Evolutionary conservation across 2,797 vertebrate genomes (phyloP).

Genomic region (Chromis chromis): DNA sequence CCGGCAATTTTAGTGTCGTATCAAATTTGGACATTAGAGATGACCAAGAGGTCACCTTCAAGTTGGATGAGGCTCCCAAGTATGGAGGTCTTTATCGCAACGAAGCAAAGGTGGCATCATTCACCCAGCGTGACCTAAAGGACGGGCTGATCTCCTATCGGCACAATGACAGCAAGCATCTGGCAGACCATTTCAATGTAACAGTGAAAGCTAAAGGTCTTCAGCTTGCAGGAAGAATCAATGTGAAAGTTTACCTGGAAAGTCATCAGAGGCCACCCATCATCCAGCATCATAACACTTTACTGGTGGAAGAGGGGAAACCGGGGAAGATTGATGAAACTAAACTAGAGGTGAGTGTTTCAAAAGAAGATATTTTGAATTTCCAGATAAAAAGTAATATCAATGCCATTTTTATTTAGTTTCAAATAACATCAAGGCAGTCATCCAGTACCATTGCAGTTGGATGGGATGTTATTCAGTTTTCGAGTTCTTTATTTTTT

Average conservation of each 20-base stretch:
- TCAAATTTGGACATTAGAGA: slow-evolving; percentile 91
- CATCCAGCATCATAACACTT: slow-evolving; percentile 78
- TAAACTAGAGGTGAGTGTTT: slow-evolving; percentile 86
- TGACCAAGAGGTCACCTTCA: slow-evolving; percentile 83
- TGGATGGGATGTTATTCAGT: too few relatives aligned
- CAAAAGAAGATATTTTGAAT: not conserved
- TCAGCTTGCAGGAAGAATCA: slow-evolving; percentile 74
- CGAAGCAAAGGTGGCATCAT: slow-evolving; percentile 72
- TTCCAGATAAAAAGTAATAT: not conserved
- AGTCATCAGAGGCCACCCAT: slow-evolving; percentile 86
- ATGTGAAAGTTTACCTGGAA: slow-evolving; percentile 87
- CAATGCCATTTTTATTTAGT: not conserved
- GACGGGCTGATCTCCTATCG: slow-evolving; percentile 83
- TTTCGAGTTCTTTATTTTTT: not conserved
- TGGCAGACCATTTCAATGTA: slow-evolving; percentile 87
- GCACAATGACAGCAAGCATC: slow-evolving; percentile 85
- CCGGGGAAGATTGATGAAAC: slow-evolving; percentile 87
- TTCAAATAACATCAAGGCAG: not conserved
- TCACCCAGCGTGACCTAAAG: slow-evolving; percentile 88
- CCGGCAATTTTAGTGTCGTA: slow-evolving; percentile 85
- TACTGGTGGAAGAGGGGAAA: slow-evolving; percentile 92
- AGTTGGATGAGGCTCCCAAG: slow-evolving; percentile 81
- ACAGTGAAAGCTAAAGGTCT: slow-evolving; percentile 83
- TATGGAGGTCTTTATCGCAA: slow-evolving; percentile 84
- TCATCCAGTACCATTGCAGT: not conserved